Evolutionary conservation across 2,888 invertebrate genomes (phyloP).

Genomic region (Crioceris asparagi): DNA sequence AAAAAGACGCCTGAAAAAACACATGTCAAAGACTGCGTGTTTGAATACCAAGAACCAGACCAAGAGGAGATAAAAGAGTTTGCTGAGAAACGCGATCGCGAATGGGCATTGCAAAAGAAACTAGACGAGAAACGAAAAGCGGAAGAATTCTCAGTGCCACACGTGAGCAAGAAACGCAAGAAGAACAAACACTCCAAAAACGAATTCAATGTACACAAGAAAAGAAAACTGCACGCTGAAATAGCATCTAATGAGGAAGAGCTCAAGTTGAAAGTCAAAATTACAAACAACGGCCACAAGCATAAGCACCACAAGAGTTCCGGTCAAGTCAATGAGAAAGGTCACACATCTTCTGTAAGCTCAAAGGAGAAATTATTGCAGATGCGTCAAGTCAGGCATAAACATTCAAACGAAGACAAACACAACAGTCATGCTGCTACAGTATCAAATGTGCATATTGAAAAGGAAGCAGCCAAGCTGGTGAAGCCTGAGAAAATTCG

Average conservation of each 20-base stretch:
- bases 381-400: constrained; percentile 38
- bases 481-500: constrained; percentile 8
- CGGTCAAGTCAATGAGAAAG: constrained; percentile 13
- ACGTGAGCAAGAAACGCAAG: constrained; percentile 44
- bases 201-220: constrained; percentile 37
- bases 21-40: constrained; percentile 28
- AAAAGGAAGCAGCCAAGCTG: constrained; percentile 19
- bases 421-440: constrained; percentile 28
- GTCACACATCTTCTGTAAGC: constrained; percentile 16
- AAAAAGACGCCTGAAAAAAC: constrained; percentile 24
- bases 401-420: constrained; percentile 30
- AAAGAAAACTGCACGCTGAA: constrained; percentile 46
- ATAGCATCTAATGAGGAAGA: constrained; percentile 41
- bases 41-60: constrained; percentile 35
- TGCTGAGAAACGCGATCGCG: constrained; percentile 36
- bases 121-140: constrained; percentile 28
- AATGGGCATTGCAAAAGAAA: constrained; percentile 37
- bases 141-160: constrained; percentile 24
- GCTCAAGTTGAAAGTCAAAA: constrained; percentile 45
- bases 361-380: constrained; percentile 37
- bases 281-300: constrained; percentile 38
- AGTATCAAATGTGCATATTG: constrained; percentile 18
- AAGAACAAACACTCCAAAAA: constrained; percentile 47
- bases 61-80: constrained; percentile 37
- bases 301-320: constrained; percentile 35